Evolutionary conservation across 1,140 invertebrate species (phyloP).

Genomic region (Heliconius hermathena): DNA sequence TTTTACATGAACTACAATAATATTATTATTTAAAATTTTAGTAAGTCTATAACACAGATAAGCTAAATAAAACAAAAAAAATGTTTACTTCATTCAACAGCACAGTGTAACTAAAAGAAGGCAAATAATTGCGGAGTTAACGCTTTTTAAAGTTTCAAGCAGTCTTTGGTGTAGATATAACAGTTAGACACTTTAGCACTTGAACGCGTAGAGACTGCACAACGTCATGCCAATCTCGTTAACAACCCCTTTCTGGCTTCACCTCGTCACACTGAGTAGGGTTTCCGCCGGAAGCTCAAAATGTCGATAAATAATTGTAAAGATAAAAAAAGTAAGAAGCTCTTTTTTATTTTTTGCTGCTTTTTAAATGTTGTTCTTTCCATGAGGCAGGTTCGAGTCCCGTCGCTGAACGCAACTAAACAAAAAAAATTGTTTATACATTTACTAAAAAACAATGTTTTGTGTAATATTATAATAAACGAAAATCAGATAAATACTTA

Average conservation of each 20-base stretch:
- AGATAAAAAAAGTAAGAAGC: too few relatives aligned
- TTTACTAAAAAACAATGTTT: too few relatives aligned
- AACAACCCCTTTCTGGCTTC: background rate
- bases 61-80: background rate
- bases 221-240: constrained; percentile 18
- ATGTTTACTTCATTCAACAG: background rate
- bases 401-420: too few relatives aligned
- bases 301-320: background rate
- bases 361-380: too few relatives aligned
- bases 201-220: constrained; percentile 8
- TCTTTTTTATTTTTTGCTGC: too few relatives aligned
- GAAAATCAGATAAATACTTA: too few relatives aligned
- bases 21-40: too few relatives aligned
- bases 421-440: too few relatives aligned
- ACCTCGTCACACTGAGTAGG: background rate
- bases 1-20: too few relatives aligned
- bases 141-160: constrained; percentile 1
- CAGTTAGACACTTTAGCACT: constrained; percentile 19
- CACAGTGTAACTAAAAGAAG: background rate
- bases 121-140: background rate
- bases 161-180: background rate
- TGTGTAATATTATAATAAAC: too few relatives aligned
- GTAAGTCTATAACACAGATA: too few relatives aligned
- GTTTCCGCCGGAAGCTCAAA: background rate
- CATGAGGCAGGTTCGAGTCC: too few relatives aligned